Percentiles rank a stretch among this genome's conserved stretches.
phyloP scores from a whole-genome alignment of 2,797 vertebrate species.

The Enteromius afrohamiltoni region DNA sequence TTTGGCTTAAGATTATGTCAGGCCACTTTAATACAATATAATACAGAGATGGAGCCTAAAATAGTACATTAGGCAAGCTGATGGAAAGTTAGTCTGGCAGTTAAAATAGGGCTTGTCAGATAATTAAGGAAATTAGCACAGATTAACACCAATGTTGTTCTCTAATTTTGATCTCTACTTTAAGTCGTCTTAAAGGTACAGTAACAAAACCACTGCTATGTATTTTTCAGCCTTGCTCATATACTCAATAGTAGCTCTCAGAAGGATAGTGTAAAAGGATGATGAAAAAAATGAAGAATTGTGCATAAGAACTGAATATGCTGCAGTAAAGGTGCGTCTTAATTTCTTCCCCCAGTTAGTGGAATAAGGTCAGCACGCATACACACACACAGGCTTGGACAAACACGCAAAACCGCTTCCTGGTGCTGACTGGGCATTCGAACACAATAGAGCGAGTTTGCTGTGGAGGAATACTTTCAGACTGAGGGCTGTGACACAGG shows the following conservation, averaged over 20 bases:
- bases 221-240: not conserved
- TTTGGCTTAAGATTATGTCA: constrained; percentile 24
- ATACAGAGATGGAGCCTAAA: not conserved
- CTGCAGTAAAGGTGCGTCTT: not conserved
- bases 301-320: not conserved
- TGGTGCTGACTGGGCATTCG: constrained; percentile 62
- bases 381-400: constrained; percentile 32
- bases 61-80: constrained; percentile 2
- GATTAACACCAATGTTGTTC: not conserved
- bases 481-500: constrained; percentile 62
- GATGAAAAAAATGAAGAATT: not conserved
- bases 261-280: not conserved
- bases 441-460: constrained; percentile 60
- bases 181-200: not conserved
- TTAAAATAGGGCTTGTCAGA: not conserved
- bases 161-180: not conserved
- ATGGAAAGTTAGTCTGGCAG: not conserved
- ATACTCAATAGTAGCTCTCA: not conserved
- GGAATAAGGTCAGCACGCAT: not conserved
- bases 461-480: constrained; percentile 54
- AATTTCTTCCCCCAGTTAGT: constrained; percentile 9
- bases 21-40: constrained; percentile 2
- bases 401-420: constrained; percentile 49
- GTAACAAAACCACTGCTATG: not conserved
- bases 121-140: not conserved